These are phyloP conservation scores for Syritta pipiens DNA, from an alignment of 2,888 invertebrate genomes.

Conservation along the genomic window DNA sequence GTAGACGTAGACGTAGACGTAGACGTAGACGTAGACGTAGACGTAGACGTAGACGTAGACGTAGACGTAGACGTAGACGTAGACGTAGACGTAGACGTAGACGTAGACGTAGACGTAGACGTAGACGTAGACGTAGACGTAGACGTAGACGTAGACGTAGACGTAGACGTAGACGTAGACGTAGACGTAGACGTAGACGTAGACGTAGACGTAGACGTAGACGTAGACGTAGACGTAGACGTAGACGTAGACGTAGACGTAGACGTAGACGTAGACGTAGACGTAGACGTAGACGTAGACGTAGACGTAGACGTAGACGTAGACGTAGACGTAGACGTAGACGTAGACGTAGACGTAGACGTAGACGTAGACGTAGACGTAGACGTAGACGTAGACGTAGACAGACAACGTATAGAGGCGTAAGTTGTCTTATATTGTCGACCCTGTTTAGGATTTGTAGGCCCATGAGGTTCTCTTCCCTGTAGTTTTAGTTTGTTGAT, in stretches of 20 bases:
- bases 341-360: background rate
- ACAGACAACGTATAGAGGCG: no score
- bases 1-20: background rate
- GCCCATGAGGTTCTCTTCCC: no score
- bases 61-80: background rate
- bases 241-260: background rate
- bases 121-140: background rate
- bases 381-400: background rate
- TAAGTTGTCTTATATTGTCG: no score
- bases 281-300: background rate
- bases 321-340: background rate
- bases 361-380: background rate
- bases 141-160: background rate
- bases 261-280: background rate
- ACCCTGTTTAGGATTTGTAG: no score
- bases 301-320: background rate
- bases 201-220: background rate
- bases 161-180: background rate
- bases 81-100: background rate
- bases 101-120: background rate
- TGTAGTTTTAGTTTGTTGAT: no score
- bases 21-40: background rate
- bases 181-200: background rate
- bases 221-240: background rate
- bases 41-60: background rate